Conservation (phyloP, 1,140 invertebrate species). For the Hyposmocoma kahamanoa region DNA sequence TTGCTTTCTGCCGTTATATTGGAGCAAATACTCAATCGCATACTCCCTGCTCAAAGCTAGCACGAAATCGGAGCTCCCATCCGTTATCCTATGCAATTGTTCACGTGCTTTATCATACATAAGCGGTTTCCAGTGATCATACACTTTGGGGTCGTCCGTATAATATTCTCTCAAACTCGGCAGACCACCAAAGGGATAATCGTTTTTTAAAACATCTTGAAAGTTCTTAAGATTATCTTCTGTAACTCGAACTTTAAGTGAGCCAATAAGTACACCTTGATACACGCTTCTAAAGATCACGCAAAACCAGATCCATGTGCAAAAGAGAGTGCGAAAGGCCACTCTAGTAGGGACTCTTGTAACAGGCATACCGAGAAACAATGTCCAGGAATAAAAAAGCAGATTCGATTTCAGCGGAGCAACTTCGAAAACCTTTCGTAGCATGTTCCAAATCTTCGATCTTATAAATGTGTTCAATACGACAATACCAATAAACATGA, state of each 20-base stretch:
- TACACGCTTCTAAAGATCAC: constrained; percentile 40
- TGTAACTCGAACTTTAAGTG: constrained; percentile 29
- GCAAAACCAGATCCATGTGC: constrained; percentile 43
- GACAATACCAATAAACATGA: constrained; percentile 30
- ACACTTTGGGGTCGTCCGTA: constrained; percentile 26
- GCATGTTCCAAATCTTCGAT: constrained; percentile 20
- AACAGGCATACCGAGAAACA: constrained; percentile 41
- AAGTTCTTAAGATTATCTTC: constrained; percentile 23
- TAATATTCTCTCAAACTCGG: constrained; percentile 34
- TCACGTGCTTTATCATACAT: constrained; percentile 16
- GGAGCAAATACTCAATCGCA: constrained; percentile 27
- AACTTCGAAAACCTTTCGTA: constrained; percentile 26
- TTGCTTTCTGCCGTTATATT: constrained; percentile 21
- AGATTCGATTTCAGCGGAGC: constrained; percentile 25
- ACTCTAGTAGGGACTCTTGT: constrained; percentile 25
- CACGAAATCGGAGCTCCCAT: constrained; percentile 32
- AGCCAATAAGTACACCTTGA: constrained; percentile 34
- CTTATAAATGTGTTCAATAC: constrained; percentile 25
- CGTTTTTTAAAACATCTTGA: constrained; percentile 20
- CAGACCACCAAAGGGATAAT: constrained; percentile 31
- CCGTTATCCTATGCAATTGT: constrained; percentile 27
- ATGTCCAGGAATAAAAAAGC: constrained; percentile 39
- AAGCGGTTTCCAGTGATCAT: constrained; percentile 29
- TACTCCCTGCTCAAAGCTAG: constrained; percentile 40
- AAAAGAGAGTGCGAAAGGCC: constrained; percentile 23